Evolutionary conservation across 2,888 invertebrate genomes (phyloP).

Genomic region (Chymomyza amoena): DNA sequence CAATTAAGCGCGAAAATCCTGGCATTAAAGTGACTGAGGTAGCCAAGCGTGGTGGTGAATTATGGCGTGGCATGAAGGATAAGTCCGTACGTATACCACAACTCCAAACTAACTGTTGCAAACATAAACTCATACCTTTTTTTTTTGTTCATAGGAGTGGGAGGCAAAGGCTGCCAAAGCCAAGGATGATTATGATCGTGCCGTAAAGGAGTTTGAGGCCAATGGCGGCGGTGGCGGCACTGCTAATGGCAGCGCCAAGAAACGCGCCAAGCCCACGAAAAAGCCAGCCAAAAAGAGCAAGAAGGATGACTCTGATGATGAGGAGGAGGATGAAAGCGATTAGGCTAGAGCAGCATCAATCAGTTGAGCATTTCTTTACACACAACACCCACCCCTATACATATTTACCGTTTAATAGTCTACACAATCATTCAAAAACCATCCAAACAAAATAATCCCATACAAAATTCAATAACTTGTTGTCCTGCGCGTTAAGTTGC

Average conservation of each 20-base stretch:
- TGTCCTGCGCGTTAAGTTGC: slow-evolving; percentile 21
- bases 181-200: slow-evolving; percentile 92
- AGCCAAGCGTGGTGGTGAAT: slow-evolving; percentile 95
- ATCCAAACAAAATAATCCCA: slow-evolving; percentile 16
- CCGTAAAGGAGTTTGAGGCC: slow-evolving; percentile 93
- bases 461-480: slow-evolving; percentile 23
- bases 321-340: slow-evolving; percentile 83
- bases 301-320: slow-evolving; percentile 84
- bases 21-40: slow-evolving; percentile 95
- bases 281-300: slow-evolving; percentile 81
- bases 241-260: slow-evolving; percentile 80
- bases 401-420: slow-evolving; percentile 4
- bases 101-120: too few species aligned
- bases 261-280: slow-evolving; percentile 77
- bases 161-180: slow-evolving; percentile 92
- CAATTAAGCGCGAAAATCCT: slow-evolving; percentile 93
- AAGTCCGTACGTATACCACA: slow-evolving; percentile 83
- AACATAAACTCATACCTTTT: slow-evolving; percentile 12
- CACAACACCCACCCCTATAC: background rate
- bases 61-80: slow-evolving; percentile 94
- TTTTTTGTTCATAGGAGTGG: slow-evolving; percentile 83
- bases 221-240: slow-evolving; percentile 85
- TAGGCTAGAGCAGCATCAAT: slow-evolving; percentile 73
- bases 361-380: slow-evolving; percentile 34
- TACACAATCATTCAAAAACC: slow-evolving; percentile 1